Evolutionary conservation across 2,888 invertebrate species (phyloP).

Genomic region (Ptychoptera albimana): DNA sequence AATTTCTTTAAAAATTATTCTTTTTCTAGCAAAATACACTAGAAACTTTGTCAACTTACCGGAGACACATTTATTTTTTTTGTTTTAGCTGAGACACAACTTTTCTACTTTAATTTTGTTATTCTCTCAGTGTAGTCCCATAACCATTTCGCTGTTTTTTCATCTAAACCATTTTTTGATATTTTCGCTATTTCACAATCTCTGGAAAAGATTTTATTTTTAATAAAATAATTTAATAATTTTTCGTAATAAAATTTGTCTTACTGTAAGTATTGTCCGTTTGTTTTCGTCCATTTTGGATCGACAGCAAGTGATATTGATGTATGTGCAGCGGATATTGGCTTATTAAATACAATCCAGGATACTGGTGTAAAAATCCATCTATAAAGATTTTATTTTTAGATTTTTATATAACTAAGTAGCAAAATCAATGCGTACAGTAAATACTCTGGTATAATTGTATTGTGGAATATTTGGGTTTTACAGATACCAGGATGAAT

Average conservation of each 20-base stretch:
- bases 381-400: conserved; percentile 10
- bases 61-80: no score
- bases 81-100: no score
- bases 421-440: conserved; percentile 13
- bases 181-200: conserved; percentile 41
- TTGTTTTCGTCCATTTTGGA: conserved; percentile 21
- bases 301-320: conserved; percentile 25
- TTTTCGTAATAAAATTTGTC: no score
- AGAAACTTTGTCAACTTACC: no score
- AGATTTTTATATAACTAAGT: background rate
- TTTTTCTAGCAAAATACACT: no score
- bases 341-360: conserved; percentile 23
- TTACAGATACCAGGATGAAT: conserved; percentile 75
- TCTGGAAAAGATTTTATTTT: no score
- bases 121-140: conserved; percentile 37
- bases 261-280: conserved; percentile 21
- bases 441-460: conserved; percentile 49
- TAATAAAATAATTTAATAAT: background rate
- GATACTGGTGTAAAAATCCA: conserved; percentile 13
- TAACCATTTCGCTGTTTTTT: conserved; percentile 36
- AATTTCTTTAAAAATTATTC: no score
- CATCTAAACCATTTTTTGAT: conserved; percentile 35
- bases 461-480: conserved; percentile 44
- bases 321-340: conserved; percentile 26
- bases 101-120: conserved; percentile 17